phyloP scores from a whole-genome alignment of 2,888 invertebrate genomes.

The Agrotis clavis region DNA sequence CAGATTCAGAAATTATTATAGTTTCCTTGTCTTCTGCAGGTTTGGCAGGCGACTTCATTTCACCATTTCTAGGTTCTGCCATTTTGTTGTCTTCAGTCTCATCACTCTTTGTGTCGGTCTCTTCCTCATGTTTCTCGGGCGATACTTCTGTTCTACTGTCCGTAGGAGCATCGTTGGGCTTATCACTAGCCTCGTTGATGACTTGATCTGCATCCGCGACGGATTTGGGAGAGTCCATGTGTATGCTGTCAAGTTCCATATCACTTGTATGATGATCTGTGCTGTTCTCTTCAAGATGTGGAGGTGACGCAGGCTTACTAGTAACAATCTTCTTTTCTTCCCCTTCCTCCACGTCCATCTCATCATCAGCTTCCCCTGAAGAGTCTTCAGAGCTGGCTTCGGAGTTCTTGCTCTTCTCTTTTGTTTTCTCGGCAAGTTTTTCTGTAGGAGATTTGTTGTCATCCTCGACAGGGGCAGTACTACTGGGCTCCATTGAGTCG shows the following conservation, averaged over 20 bases:
- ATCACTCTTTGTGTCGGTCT: slow-evolving; percentile 62
- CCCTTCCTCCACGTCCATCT: slow-evolving; percentile 92
- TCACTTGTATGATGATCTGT: slow-evolving; percentile 89
- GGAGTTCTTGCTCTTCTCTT: slow-evolving; percentile 81
- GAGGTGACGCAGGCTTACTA: slow-evolving; percentile 83
- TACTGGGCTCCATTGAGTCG: slow-evolving; percentile 75
- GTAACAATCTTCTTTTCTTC: slow-evolving; percentile 84
- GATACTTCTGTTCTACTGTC: slow-evolving; percentile 66
- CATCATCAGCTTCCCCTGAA: slow-evolving; percentile 93
- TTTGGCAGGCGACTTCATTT: slow-evolving; percentile 79
- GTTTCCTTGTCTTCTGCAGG: slow-evolving; percentile 86
- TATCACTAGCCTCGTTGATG: slow-evolving; percentile 80
- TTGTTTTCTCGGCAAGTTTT: slow-evolving; percentile 72
- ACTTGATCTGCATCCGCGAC: slow-evolving; percentile 84
- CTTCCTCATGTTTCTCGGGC: slow-evolving; percentile 67
- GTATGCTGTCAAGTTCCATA: slow-evolving; percentile 88
- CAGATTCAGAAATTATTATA: slow-evolving; percentile 88
- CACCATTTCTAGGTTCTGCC: slow-evolving; percentile 77
- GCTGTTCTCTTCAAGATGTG: slow-evolving; percentile 83
- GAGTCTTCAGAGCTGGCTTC: slow-evolving; percentile 92
- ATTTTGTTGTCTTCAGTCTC: slow-evolving; percentile 70
- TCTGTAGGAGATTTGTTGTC: slow-evolving; percentile 65
- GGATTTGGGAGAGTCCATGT: slow-evolving; percentile 88
- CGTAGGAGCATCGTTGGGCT: slow-evolving; percentile 70
- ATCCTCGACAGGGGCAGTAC: slow-evolving; percentile 58